phyloP scores from a whole-genome alignment of 2,113 vertebrate species.

The Pitta sordida region DNA sequence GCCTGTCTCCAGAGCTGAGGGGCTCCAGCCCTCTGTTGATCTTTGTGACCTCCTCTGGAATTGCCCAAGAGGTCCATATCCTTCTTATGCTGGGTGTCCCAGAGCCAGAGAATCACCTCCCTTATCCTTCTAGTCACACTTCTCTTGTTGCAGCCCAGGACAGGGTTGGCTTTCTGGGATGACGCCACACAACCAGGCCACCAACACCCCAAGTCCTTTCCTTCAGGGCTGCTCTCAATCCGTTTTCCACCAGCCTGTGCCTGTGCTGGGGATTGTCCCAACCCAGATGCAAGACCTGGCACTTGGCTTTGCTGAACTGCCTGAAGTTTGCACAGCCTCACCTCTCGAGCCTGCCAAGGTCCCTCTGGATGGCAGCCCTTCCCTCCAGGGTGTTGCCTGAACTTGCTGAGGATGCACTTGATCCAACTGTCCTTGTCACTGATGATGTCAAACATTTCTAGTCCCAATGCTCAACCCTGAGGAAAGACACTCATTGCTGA shows the following conservation, averaged over 20 bases:
- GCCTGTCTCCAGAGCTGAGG: neutral
- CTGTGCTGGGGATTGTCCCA: too few relatives aligned
- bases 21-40: accelerated
- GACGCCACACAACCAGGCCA: too few relatives aligned
- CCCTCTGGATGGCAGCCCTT: neutral
- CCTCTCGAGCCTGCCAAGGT: neutral
- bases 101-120: neutral
- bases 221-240: too few relatives aligned
- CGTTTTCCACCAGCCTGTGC: too few relatives aligned
- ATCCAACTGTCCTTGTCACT: neutral
- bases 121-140: neutral
- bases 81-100: neutral
- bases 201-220: too few relatives aligned
- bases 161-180: too few relatives aligned
- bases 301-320: too few relatives aligned
- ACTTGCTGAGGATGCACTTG: neutral
- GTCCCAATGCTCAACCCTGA: neutral
- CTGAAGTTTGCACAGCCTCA: neutral
- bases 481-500: neutral
- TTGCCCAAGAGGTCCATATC: neutral
- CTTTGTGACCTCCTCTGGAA: accelerated
- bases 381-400: neutral
- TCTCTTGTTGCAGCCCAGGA: neutral
- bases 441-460: neutral
- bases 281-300: too few relatives aligned